phyloP scores from a whole-genome alignment of 2,797 vertebrate species.

The Danio tinwini region DNA sequence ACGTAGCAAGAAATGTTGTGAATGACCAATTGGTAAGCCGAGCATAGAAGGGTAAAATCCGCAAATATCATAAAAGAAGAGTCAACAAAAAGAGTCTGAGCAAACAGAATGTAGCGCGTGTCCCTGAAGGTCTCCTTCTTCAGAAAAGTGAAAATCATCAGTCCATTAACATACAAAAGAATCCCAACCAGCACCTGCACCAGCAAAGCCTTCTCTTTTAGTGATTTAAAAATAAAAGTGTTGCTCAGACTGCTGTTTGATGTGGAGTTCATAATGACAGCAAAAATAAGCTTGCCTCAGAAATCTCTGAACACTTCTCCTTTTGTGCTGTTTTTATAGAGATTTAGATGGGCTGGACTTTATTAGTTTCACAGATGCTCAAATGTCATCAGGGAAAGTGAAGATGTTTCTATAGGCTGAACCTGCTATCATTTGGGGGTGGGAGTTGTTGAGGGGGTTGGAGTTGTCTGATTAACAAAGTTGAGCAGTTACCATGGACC shows the following conservation, averaged over 20 bases:
- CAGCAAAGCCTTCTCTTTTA: slow-evolving; percentile 44
- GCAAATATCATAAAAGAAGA: slow-evolving; percentile 57
- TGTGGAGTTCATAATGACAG: slow-evolving; percentile 12
- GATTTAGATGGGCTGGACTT: background rate
- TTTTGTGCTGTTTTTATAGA: slow-evolving; percentile 16
- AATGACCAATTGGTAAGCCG: background rate
- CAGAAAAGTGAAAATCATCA: slow-evolving; percentile 65
- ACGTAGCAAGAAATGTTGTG: slow-evolving; percentile 55
- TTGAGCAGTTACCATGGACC: too few relatives aligned
- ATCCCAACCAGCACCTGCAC: slow-evolving; percentile 62
- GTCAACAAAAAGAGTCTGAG: slow-evolving; percentile 65
- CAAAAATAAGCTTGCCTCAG: background rate
- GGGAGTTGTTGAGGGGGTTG: too few relatives aligned
- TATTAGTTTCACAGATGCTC: too few relatives aligned
- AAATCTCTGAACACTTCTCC: background rate
- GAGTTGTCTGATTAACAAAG: too few relatives aligned
- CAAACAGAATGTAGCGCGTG: slow-evolving; percentile 72
- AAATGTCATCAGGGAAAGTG: too few relatives aligned
- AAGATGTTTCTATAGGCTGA: too few relatives aligned
- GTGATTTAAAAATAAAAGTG: background rate
- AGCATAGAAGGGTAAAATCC: slow-evolving; percentile 46
- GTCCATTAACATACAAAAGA: slow-evolving; percentile 67
- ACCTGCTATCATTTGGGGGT: too few relatives aligned
- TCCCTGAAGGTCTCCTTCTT: slow-evolving; percentile 64
- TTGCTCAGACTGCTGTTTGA: slow-evolving; percentile 3